Evolutionary conservation across 2,888 invertebrate species (phyloP), one percentile per base, ranked within the genome.

Genomic region (Cheilosia grossa): DNA sequence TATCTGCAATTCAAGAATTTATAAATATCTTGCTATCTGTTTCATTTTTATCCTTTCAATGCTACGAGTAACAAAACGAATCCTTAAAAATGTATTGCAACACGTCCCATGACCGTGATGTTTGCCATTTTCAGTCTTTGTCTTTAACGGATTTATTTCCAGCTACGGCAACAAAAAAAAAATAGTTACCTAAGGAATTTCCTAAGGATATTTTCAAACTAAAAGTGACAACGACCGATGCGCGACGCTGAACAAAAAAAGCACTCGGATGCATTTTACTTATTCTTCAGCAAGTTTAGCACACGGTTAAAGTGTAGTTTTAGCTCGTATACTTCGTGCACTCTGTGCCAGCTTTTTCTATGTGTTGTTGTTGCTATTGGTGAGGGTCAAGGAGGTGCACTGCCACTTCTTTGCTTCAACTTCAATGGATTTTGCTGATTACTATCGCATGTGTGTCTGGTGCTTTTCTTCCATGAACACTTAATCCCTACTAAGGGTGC

Each of bases 51-150:
- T 64, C 64, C 44, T 44, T 53, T 10, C 19, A 49, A 27, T 30
- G 27, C 17, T 15, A 37, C 15, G 64, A 17, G 69, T 15, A 69
- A 59, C 47, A 58, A 56, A 66, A 40, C 17, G 42, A 78, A 82
- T 61, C 49, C 78, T 54, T 82, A 78, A 78, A 82, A 78, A 78
- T 66, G 61, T 67, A 72, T 51, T 67, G 21, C 82, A 72, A 59
- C 70, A 77, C 66, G 70, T 82, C 27, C 33, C 61, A 59, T 66
- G 70, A 70, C 58, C 72, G 61, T 82, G 82, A 82, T 82, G 82
- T 72, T 82, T 78, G 66, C 78, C 66, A 37, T 78, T 78, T 72
- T 61, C 78, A 59, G 58, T 47, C 47, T 30, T 19, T 56, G 66
- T 82, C 49, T 56, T 72, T 72, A 61, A 73, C 19, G 78, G 77